A percentile compares a stretch with the other conserved stretches of the same genome.
Conservation (phyloP, 2,888 invertebrate species). For the Tipula unca region DNA sequence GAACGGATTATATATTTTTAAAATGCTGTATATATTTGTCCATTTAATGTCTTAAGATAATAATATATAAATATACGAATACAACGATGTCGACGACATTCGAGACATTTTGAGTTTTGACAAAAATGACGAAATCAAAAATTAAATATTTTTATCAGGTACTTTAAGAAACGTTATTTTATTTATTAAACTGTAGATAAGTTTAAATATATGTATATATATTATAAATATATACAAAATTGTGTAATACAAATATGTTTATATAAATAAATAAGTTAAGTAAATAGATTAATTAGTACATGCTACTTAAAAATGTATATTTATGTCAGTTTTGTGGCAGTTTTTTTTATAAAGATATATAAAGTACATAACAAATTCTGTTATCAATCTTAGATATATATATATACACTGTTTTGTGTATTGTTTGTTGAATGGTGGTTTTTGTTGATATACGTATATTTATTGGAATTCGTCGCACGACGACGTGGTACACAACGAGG, state of each 20-base stretch:
- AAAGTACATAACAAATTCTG: not conserved
- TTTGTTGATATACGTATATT: not conserved
- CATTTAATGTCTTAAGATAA: not conserved
- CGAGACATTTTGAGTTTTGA: not conserved
- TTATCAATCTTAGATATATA: not conserved
- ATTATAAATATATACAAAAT: not conserved
- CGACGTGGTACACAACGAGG: not conserved
- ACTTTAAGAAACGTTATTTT: not conserved
- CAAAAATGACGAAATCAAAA: not conserved
- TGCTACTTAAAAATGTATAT: not conserved
- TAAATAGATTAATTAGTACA: not conserved
- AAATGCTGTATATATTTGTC: not conserved
- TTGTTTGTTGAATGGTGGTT: not conserved
- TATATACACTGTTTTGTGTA: not conserved
- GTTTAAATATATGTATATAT: not conserved
- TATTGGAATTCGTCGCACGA: not conserved
- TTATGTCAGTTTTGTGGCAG: not conserved
- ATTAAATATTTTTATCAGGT: not conserved
- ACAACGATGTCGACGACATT: not conserved
- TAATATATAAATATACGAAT: not conserved
- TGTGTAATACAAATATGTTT: not conserved
- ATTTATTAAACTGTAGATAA: not conserved
- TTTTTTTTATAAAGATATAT: not conserved
- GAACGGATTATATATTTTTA: not conserved
- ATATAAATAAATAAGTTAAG: not conserved